Evolutionary conservation across 2,113 vertebrate species (phyloP).

Genomic region (Himantopus leucocephalus): DNA sequence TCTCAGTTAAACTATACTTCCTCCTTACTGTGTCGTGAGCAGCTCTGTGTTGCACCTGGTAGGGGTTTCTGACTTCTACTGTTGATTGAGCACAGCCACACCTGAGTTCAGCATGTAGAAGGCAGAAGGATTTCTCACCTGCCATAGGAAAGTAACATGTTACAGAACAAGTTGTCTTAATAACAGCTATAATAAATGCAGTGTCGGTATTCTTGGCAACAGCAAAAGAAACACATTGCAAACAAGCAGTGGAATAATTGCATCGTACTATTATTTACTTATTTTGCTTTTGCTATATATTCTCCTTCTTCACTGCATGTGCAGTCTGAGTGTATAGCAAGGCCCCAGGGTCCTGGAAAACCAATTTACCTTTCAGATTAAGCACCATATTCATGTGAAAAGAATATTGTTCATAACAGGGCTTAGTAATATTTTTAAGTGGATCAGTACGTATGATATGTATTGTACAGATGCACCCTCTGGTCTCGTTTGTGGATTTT

Average conservation of each 20-base stretch:
- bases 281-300: neutral
- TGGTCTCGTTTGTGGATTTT: neutral
- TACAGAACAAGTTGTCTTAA: neutral
- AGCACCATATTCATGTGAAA: neutral
- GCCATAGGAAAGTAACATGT: neutral
- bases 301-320: neutral
- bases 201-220: neutral
- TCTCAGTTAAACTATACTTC: neutral
- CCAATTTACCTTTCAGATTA: conserved; percentile 8
- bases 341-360: neutral
- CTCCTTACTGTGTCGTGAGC: neutral
- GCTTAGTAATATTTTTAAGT: neutral
- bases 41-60: neutral
- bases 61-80: neutral
- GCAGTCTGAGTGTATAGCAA: neutral
- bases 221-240: neutral
- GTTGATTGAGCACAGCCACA: neutral
- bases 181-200: neutral
- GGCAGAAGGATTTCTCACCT: neutral
- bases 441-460: neutral
- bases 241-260: conserved; percentile 2
- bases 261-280: neutral
- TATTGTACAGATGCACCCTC: neutral
- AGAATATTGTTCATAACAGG: neutral
- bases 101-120: neutral